Base-by-base conservation (phyloP, 2,888 invertebrate genomes). In the Nezara viridula region DNA sequence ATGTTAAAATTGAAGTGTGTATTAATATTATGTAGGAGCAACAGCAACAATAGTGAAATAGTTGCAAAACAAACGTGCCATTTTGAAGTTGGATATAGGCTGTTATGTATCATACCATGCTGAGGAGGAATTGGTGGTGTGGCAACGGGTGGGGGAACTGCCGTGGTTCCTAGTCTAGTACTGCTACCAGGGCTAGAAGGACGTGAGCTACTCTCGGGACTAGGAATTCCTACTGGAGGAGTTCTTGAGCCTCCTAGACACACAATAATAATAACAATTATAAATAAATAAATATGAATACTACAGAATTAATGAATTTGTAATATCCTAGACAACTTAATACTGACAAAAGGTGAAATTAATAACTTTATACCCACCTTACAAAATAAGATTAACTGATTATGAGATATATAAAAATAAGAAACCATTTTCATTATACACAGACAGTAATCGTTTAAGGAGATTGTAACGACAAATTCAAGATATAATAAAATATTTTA, bases 171-270 rank as follows among this genome's bases (percentile, higher is more conserved):
- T 81, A 2, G 81, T 37, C 88, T 32, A n/a, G 85, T 44, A 60
- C 60, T 89, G 86, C 50, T 49, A 21, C 77, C 52, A 24, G 89
- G 88, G 40, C 81, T 86, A 1, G 66, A 40, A 19, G 89, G 86
- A 14, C 66, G 50, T 2, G 89, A 60, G 49, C 66, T 86, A 9
- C 47, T 49, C 44, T 89, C 89, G 2, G 89, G 89, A 47, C 89
- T 89, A 4, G 86, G 32, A 4, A 49, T 32, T n/a, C 88, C 90
- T 37, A 89, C 86, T 9, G 86, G 89, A 50, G 90, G 90, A 44
- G 90, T 90, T 66, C 60, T 40, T 21, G 89, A 86, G 55, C 90
- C 90, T 89, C 86, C 86, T 88, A 47, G 40, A 47, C 19, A 66
- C 16, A 32, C 2, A 66, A 73, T 14, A 60, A n/a, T n/a, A n/a